Percentiles rank a stretch among this genome's conserved stretches.
These are phyloP conservation scores for Drosophila nikananu DNA, from an alignment of 1,140 invertebrate species.

Conservation along the genomic window DNA sequence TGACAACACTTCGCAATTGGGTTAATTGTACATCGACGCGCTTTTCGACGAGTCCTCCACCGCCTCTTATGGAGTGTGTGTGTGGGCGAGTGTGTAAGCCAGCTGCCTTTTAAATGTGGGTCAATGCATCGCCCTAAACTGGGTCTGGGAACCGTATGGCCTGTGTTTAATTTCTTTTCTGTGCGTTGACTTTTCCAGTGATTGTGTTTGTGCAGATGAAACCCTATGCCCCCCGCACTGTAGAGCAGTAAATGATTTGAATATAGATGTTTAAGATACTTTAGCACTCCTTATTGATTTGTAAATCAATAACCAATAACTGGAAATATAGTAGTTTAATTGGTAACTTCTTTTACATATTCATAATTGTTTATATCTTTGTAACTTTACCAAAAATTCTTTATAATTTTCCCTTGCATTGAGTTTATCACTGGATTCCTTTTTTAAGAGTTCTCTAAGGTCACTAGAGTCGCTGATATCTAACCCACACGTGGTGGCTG, in stretches of 20 bases:
- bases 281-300: not conserved
- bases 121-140: slow-evolving; percentile 52
- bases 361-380: not conserved
- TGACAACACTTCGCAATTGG: slow-evolving; percentile 81
- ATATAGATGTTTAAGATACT: not conserved
- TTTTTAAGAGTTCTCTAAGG: not conserved
- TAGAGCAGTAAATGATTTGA: not conserved
- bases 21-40: slow-evolving; percentile 77
- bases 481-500: slow-evolving; percentile 5
- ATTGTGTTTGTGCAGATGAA: slow-evolving; percentile 10
- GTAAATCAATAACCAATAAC: not conserved
- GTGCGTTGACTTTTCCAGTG: not conserved
- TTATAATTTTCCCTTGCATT: not conserved
- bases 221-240: no score
- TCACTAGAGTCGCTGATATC: slow-evolving; percentile 7
- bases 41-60: slow-evolving; percentile 30
- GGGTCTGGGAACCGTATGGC: slow-evolving; percentile 1
- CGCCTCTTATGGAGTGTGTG: not conserved
- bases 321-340: not conserved
- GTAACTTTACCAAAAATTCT: rapidly evolving
- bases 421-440: not conserved
- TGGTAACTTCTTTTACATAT: not conserved
- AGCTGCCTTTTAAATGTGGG: slow-evolving; percentile 59
- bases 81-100: slow-evolving; percentile 14
- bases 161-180: slow-evolving; percentile 1